phyloP scores from a whole-genome alignment of 2,797 vertebrate genomes.

The Hozukius guyotensis region DNA sequence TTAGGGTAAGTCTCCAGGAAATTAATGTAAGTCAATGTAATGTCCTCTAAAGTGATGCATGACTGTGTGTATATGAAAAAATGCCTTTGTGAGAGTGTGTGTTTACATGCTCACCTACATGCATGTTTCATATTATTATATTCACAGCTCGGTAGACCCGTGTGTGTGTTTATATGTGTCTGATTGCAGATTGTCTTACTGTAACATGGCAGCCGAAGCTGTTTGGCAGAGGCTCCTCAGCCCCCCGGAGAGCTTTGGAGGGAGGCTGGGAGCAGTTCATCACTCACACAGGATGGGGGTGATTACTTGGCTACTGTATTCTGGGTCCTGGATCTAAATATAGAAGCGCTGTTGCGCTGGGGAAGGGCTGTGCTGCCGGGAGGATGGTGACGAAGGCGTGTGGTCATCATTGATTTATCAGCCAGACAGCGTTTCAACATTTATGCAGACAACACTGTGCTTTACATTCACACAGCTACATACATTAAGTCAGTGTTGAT shows the following conservation, averaged over 20 bases:
- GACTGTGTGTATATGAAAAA: no score
- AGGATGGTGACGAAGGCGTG: constrained; percentile 53
- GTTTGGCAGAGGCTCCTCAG: constrained; percentile 37
- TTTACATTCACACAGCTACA: neutral
- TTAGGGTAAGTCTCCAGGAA: no score
- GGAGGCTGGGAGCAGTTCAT: constrained; percentile 67
- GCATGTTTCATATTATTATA: neutral
- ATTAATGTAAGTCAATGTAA: neutral
- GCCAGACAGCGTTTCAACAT: constrained; percentile 30
- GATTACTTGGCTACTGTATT: constrained; percentile 73
- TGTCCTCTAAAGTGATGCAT: neutral
- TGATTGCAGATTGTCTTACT: neutral
- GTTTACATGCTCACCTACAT: neutral
- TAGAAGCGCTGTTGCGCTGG: constrained; percentile 47
- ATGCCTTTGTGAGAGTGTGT: neutral
- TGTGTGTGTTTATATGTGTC: neutral
- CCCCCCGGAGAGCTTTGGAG: constrained; percentile 39
- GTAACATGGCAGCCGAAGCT: constrained; percentile 22
- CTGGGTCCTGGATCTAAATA: constrained; percentile 72
- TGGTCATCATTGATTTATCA: constrained; percentile 58
- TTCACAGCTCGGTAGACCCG: neutral
- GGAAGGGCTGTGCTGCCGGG: constrained; percentile 29
- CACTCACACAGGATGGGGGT: constrained; percentile 76
- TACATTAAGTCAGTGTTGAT: neutral
- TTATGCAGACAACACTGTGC: neutral